Base-by-base conservation (phyloP, 2,113 vertebrate genomes). In the Daboia siamensis region DNA sequence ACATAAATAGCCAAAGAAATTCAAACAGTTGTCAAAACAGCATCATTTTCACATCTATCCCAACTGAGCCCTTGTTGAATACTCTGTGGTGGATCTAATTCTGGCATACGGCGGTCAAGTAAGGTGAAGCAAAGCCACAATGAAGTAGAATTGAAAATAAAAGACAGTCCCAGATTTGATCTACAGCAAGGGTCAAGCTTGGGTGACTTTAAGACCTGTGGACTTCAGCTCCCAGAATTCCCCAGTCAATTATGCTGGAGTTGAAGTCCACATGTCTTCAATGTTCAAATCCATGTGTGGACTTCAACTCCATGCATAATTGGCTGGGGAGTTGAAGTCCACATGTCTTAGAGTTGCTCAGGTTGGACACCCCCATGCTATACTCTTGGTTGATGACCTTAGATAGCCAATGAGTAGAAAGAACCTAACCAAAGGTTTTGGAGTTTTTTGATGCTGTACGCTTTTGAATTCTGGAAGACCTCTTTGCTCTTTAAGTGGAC, bases 21-120 rank as follows among this genome's bases (percentile, higher is more conserved):
- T 51, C 87, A 93, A 55, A 11, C n/a, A 21, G 3, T 91, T 69
- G 29, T 87, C 23, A 54, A 89, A 92, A 84, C 69, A 92, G 87
- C 57, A 64, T 44, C 39, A 44, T 87, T 87, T 84, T 26, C 39
- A 51, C 39, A 33, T 59, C 9, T n/a, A 86, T 39, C 48, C 61
- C 80, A 56, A 64, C 52, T 21, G 44, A 80, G 12, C 56, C 51
- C 48, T 12, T 57, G 52, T 5, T 56, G 61, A 57, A 57, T 26
- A 8, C 56, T 33, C 1, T 7, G 9, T 51, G 54, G 20, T 13
- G 23, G 59, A 33, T 8, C 33, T 20, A 57, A 44, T 89, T 89
- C 87, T 84, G 87, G 46, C 54, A 12, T 3, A 56, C 21, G n/a
- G 44, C 4, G 10, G 33, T 5, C 1, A 23, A 4, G 17, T 26